Conservation (phyloP, 2,888 invertebrate species). For the Marronus borbonicus region DNA sequence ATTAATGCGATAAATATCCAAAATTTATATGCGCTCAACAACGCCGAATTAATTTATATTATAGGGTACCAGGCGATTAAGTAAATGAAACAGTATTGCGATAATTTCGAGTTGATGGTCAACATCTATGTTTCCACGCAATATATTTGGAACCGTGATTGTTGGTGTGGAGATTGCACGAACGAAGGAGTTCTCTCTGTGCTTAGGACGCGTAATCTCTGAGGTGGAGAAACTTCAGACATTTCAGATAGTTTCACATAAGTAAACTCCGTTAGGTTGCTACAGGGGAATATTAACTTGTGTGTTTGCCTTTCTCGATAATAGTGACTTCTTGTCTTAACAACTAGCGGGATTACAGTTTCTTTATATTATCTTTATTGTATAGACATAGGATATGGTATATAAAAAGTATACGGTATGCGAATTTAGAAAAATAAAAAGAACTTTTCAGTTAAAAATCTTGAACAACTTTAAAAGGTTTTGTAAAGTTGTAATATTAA, state of each 20-base stretch:
- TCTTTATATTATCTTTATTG: slow-evolving; percentile 9
- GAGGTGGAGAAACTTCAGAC: slow-evolving; percentile 65
- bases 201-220: slow-evolving; percentile 66
- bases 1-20: no score
- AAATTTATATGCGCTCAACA: no score
- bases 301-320: slow-evolving; percentile 36
- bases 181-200: slow-evolving; percentile 61
- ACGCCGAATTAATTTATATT: background rate
- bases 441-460: no score
- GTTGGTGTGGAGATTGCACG: slow-evolving; percentile 66
- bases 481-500: no score
- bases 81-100: slow-evolving; percentile 67
- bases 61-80: slow-evolving; percentile 37
- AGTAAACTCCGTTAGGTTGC: slow-evolving; percentile 56
- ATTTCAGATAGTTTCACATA: slow-evolving; percentile 66
- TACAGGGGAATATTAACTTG: slow-evolving; percentile 53
- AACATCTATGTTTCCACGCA: slow-evolving; percentile 70
- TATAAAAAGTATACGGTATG: no score
- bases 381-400: background rate
- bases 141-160: slow-evolving; percentile 68
- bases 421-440: no score
- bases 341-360: background rate
- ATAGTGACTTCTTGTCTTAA: slow-evolving; percentile 15
- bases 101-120: slow-evolving; percentile 69
- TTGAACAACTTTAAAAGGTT: no score